Conservation (phyloP, 2,113 vertebrate species). For the Ginglymostoma cirratum region DNA sequence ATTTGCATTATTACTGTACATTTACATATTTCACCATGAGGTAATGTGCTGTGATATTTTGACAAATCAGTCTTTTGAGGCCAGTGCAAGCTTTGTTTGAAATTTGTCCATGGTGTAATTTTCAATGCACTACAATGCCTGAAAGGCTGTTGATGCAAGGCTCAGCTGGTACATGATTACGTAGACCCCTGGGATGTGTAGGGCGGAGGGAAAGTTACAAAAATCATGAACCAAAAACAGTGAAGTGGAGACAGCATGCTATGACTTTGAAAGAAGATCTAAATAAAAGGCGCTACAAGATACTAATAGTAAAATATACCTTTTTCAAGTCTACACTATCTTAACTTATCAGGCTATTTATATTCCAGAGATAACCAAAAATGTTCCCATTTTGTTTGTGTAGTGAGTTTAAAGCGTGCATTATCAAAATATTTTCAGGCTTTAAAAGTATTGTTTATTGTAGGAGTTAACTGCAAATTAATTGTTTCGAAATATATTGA, state of each 20-base stretch:
- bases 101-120: background rate
- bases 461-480: background rate
- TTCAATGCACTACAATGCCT: background rate
- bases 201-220: conserved; percentile 15
- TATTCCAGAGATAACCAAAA: background rate
- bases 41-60: background rate
- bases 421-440: background rate
- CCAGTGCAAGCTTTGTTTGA: background rate
- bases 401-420: background rate
- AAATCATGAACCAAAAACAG: conserved; percentile 34
- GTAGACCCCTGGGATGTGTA: conserved; percentile 1
- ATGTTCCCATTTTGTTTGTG: background rate
- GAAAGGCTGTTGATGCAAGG: background rate
- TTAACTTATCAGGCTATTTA: background rate
- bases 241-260: conserved; percentile 8
- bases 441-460: background rate
- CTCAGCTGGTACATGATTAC: conserved; percentile 26
- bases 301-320: background rate
- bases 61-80: background rate
- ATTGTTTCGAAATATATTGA: background rate
- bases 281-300: background rate
- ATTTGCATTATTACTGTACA: background rate
- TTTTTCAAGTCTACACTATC: background rate
- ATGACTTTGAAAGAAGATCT: background rate
- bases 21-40: background rate